These are phyloP conservation scores for Myotis yumanensis DNA, from an alignment of 2,113 vertebrate genomes.

Conservation along the genomic window DNA sequence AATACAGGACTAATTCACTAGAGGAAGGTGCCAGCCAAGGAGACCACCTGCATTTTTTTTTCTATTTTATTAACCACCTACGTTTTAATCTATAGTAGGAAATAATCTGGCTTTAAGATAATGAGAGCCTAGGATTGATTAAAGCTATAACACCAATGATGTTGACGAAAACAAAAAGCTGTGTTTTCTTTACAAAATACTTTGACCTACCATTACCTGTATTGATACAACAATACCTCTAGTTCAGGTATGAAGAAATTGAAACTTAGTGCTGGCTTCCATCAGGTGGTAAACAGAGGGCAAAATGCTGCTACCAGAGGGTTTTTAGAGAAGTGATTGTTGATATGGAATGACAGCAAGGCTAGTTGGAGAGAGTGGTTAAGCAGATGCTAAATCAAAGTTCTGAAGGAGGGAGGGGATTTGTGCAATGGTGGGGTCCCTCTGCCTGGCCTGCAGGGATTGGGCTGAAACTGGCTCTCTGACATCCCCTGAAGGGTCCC, in stretches of 20 bases:
- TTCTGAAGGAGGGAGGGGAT: background rate
- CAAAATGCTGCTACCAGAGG: background rate
- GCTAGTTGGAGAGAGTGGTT: background rate
- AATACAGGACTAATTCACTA: background rate
- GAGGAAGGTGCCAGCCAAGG: background rate
- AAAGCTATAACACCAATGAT: background rate
- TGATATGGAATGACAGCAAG: background rate
- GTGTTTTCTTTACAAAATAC: background rate
- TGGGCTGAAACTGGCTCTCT: too few species aligned
- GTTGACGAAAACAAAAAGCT: background rate
- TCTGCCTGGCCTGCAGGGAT: too few species aligned
- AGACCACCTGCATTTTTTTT: background rate
- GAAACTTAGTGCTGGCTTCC: background rate
- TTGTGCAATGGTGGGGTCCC: too few species aligned
- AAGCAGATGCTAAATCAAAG: background rate
- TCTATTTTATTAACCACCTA: too few species aligned
- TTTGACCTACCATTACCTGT: background rate
- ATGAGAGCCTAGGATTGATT: background rate
- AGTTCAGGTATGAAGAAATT: background rate
- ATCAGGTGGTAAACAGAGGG: background rate
- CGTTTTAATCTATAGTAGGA: background rate
- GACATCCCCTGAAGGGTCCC: too few species aligned
- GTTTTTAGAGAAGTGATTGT: background rate
- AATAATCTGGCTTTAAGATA: background rate
- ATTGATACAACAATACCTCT: background rate